Conservation (phyloP, 2,888 invertebrate genomes). For the Pasiphila rectangulata region DNA sequence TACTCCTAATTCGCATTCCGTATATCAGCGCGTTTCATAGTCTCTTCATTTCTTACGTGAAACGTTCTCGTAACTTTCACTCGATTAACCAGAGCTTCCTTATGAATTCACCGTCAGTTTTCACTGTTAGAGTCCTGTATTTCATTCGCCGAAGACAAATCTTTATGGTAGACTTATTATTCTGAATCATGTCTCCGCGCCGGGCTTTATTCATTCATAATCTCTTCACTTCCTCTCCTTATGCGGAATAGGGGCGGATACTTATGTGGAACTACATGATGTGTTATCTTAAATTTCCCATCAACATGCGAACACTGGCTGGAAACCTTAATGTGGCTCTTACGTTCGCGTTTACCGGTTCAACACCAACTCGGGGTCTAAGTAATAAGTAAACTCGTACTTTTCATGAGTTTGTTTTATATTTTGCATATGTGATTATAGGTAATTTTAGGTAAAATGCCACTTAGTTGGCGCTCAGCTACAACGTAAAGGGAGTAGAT, state of each 20-base stretch:
- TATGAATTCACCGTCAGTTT: constrained; percentile 59
- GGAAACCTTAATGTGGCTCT: constrained; percentile 32
- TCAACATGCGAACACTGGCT: constrained; percentile 30
- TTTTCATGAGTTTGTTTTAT: constrained; percentile 23
- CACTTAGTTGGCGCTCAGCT: constrained; percentile 34
- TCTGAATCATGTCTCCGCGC: constrained; percentile 42
- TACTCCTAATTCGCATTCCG: constrained; percentile 67
- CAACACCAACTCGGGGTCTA: constrained; percentile 24
- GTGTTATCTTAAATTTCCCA: constrained; percentile 32
- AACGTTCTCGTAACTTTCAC: constrained; percentile 70
- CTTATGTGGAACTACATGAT: constrained; percentile 29
- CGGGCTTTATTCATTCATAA: constrained; percentile 44
- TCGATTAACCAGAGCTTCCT: constrained; percentile 63
- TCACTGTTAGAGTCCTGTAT: constrained; percentile 44
- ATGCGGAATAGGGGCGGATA: constrained; percentile 25
- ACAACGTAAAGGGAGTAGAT: constrained; percentile 29
- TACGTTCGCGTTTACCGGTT: constrained; percentile 26
- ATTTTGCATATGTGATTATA: constrained; percentile 17
- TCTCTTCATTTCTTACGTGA: constrained; percentile 67
- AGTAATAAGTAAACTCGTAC: constrained; percentile 20
- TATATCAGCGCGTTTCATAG: constrained; percentile 59
- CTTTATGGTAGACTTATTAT: constrained; percentile 52
- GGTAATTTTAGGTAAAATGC: too few relatives aligned
- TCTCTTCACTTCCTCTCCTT: constrained; percentile 38
- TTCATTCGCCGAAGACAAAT: constrained; percentile 49